Percentiles rank a stretch among this genome's conserved stretches.
phyloP scores from a whole-genome alignment of 2,113 vertebrate species.

The Etheostoma spectabile region DNA sequence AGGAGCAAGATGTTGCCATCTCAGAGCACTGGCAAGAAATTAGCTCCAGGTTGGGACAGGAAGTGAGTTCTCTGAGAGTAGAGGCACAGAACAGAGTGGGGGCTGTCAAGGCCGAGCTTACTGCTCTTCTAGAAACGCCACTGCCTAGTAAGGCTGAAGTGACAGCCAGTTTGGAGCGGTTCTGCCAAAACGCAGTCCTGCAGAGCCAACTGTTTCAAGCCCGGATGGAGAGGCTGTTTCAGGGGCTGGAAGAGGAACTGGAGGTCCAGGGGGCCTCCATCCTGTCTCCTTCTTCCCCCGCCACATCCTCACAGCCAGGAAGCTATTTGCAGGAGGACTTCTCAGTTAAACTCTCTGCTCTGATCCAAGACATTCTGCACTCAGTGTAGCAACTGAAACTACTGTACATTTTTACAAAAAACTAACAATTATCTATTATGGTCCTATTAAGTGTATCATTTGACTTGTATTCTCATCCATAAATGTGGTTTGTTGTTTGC shows the following conservation, averaged over 20 bases:
- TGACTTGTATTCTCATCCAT: background rate
- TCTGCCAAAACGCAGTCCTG: constrained; percentile 82
- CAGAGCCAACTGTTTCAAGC: constrained; percentile 84
- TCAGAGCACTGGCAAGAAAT: constrained; percentile 80
- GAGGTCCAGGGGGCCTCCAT: constrained; percentile 40
- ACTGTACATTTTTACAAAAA: background rate
- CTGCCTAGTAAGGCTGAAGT: constrained; percentile 72
- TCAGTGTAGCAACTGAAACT: constrained; percentile 77
- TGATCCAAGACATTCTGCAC: constrained; percentile 89
- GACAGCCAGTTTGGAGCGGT: constrained; percentile 81
- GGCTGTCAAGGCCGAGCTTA: constrained; percentile 39
- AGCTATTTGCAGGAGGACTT: constrained; percentile 83
- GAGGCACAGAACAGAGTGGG: constrained; percentile 62
- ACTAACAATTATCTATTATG: background rate
- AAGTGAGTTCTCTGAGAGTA: constrained; percentile 69
- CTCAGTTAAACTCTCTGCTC: constrained; percentile 83
- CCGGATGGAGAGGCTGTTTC: constrained; percentile 83
- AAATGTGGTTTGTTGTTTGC: constrained; percentile 22
- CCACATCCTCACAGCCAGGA: constrained; percentile 46
- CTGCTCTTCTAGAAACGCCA: constrained; percentile 29
- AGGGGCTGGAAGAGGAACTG: constrained; percentile 80
- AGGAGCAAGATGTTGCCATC: constrained; percentile 65
- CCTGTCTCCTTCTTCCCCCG: background rate
- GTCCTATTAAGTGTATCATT: background rate
- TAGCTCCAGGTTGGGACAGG: constrained; percentile 78